Evolutionary conservation across 2,888 invertebrate species (phyloP), one percentile per base, ranked within the genome.

Genomic region (Lacanobia wlatinum): DNA sequence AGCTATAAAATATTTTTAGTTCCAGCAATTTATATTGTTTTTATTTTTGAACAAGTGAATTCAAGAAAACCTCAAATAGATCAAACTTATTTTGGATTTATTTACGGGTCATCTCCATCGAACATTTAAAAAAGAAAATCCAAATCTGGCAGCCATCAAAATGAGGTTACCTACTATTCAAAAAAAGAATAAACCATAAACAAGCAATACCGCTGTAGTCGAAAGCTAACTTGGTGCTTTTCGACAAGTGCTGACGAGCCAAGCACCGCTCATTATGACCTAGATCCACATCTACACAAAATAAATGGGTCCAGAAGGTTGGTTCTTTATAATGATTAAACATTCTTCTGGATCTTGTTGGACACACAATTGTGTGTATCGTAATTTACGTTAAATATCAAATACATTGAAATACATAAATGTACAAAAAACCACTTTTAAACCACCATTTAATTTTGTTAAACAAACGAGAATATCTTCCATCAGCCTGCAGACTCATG

Each of bases 201-300:
- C 48, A 52, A 52, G 52, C 28, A 50, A 48, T 78, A 23, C 21
- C 10, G 61, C 66, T 68, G 59, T n/a, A 73, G 62, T 69, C 10
- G 34, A 60, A 58, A 80, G 79, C 78, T 68, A 83, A 81, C 77
- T 71, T 52, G 62, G 61, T 43, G 43, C 63, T 69, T 62, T 71
- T 63, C 50, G 70, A 72, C 78, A 81, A 88, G 84, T 81, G 84
- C 85, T 87, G 84, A 84, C 86, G 71, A 55, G 71, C 68, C 81
- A 69, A 87, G 85, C 70, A 83, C 79, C 76, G 73, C 85, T 88
- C 77, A 83, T 84, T 78, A 78, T 80, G 88, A 87, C 88, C 89
- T 65, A 89, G 81, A 82, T 88, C 55, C 53, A 72, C 34, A 34
- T 34, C 34, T 48, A 48, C 18, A 59, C 21, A 40, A 59, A 14